Evolutionary conservation across 2,113 vertebrate species (phyloP), one percentile per base, ranked within the genome.

Genomic region (Blennius ocellaris): DNA sequence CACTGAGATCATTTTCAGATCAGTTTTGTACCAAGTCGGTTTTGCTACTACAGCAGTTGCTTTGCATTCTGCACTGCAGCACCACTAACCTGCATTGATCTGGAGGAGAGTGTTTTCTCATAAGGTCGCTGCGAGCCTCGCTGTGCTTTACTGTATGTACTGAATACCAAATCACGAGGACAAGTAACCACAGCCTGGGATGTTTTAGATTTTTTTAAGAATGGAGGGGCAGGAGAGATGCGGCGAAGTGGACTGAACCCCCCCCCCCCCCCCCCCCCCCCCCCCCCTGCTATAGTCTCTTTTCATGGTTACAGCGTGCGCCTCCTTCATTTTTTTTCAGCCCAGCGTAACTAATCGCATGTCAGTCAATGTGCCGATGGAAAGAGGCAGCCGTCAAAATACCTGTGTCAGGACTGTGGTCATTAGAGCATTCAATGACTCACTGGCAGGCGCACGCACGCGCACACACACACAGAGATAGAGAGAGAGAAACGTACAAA

Each of bases 371-470:
- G 85, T 88, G 83, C 72, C 74, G 51, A 92, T 90, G 79, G 75
- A 91, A 90, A 93, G 77, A 89, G 87, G 78, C 90, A 87, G 82
- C 80, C 87, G 82, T 86, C 90, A 89, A 89, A 90, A 88, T 88
- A 89, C 89, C 82, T 91, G 90, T 80, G 85, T 90, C 87, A 89
- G 87, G 83, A 78, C 82, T 80, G 87, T 80, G 89, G 83, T 85
- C 87, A 87, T 89, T 90, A 89, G 80, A 84, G 87, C 86, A 86
- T 87, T 88, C 78, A 84, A 30, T 87, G 82, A 76, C 82, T 84
- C 45, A 45, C 56, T 85, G 68, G 49, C 66, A 69, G 40, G 11
- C 49, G 15, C 3, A 38, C 51, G 40, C 54, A 49, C 44, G 44
- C 17, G 30, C 5, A 9, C 30, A 6, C 11, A 4, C 49, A 59